These are phyloP conservation scores for Cyprinodon diabolis DNA, from an alignment of 2,797 vertebrate genomes.

Conservation along the genomic window DNA sequence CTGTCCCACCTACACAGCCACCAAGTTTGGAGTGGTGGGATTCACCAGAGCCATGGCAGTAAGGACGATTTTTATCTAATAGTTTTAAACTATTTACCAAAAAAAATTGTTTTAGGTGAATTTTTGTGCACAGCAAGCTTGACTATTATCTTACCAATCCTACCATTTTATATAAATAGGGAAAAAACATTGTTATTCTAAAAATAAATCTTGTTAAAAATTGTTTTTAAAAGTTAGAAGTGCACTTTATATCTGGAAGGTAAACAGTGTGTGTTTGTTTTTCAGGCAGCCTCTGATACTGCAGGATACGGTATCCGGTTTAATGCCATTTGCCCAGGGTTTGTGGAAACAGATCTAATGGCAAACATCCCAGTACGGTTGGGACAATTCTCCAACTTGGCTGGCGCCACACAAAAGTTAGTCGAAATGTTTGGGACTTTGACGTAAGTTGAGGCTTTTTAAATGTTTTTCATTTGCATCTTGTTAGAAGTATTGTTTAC, in stretches of 20 bases:
- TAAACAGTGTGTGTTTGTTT: neutral
- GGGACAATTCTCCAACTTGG: slow-evolving; percentile 48
- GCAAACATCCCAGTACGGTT: neutral
- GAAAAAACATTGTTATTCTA: neutral
- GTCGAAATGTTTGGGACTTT: slow-evolving; percentile 24
- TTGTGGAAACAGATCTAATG: slow-evolving; percentile 68
- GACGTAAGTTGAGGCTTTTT: slow-evolving; percentile 45
- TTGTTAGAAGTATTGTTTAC: neutral
- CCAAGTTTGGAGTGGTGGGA: slow-evolving; percentile 77
- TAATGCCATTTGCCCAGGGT: slow-evolving; percentile 75
- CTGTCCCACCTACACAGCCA: slow-evolving; percentile 78
- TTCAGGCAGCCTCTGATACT: slow-evolving; percentile 56
- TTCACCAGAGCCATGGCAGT: slow-evolving; percentile 80
- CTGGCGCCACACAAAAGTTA: fast-evolving
- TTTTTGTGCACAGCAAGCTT: neutral
- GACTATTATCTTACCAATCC: neutral
- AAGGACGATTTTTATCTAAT: slow-evolving; percentile 5
- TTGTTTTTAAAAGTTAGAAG: neutral
- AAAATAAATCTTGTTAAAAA: neutral
- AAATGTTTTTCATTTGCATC: neutral
- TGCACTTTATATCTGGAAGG: neutral
- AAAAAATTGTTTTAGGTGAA: neutral
- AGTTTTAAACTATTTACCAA: neutral
- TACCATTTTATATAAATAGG: neutral
- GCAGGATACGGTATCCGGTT: slow-evolving; percentile 69